Evolutionary conservation across 2,113 vertebrate species (phyloP).

Genomic region (Neodontobutis hainanensis): DNA sequence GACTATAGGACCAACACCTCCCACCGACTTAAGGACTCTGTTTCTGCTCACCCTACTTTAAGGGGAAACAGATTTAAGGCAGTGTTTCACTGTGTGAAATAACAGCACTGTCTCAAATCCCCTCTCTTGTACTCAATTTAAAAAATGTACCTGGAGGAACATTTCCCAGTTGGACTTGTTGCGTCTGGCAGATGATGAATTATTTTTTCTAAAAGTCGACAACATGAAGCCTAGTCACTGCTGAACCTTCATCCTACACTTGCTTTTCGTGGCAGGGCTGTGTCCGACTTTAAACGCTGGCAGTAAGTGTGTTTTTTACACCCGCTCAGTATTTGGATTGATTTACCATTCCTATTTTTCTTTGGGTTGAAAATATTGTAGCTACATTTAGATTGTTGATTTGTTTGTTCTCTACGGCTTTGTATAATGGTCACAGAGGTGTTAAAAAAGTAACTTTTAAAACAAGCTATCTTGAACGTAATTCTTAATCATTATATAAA

Average conservation of each 20-base stretch:
- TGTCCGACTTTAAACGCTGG: constrained; percentile 32
- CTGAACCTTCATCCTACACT: constrained; percentile 11
- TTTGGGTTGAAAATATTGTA: neutral
- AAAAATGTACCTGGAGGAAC: constrained; percentile 16
- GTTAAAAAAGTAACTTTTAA: neutral
- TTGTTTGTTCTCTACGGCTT: neutral
- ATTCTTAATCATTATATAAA: too few species aligned
- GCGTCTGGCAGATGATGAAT: constrained; percentile 5
- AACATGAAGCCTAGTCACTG: constrained; percentile 39
- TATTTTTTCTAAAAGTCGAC: neutral
- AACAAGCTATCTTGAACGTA: neutral
- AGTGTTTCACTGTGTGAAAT: constrained; percentile 19
- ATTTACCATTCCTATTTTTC: neutral
- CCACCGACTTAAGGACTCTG: constrained; percentile 12
- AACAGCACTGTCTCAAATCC: neutral
- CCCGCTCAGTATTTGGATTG: neutral
- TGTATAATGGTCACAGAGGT: too few species aligned
- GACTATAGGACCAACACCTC: constrained; percentile 46
- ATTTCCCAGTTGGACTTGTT: neutral
- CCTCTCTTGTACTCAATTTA: neutral
- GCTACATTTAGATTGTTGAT: neutral
- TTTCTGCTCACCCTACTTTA: neutral
- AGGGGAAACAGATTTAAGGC: constrained; percentile 14
- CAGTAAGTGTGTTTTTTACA: constrained; percentile 44
- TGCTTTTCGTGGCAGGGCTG: constrained; percentile 29